Conservation (phyloP, 2,797 vertebrate species). For the Acomys russatus region DNA sequence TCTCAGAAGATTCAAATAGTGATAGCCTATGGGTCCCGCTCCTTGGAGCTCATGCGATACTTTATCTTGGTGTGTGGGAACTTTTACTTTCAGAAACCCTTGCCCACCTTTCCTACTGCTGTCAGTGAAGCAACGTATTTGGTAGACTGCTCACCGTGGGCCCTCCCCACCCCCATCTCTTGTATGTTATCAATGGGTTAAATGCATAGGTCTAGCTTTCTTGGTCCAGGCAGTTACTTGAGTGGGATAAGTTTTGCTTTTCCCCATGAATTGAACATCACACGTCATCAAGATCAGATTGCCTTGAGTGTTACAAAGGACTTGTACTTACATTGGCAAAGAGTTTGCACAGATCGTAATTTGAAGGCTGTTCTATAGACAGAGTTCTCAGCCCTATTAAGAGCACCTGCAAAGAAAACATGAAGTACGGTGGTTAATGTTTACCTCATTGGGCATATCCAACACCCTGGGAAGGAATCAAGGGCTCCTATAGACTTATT, state of each 20-base stretch:
- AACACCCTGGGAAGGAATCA: neutral
- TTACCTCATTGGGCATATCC: neutral
- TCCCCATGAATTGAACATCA: neutral
- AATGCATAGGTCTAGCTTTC: neutral
- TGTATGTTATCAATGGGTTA: neutral
- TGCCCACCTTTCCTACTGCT: neutral
- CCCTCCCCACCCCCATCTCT: rapidly evolving
- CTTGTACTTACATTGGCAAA: conserved; percentile 91
- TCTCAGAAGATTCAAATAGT: neutral
- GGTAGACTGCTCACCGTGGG: neutral
- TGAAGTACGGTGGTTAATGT: conserved; percentile 7
- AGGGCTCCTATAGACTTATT: neutral
- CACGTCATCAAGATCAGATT: neutral
- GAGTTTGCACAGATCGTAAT: conserved; percentile 91
- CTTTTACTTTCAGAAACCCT: neutral
- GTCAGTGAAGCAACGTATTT: neutral
- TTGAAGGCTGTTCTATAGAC: conserved; percentile 93
- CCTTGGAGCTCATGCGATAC: neutral
- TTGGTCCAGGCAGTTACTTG: neutral
- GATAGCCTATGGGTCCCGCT: neutral
- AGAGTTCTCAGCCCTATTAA: conserved; percentile 87
- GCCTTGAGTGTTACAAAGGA: neutral
- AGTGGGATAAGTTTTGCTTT: neutral
- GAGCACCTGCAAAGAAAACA: conserved; percentile 87
- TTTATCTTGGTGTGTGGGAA: neutral